Conservation (phyloP, 1,140 invertebrate genomes). For the Oreohelix idahoensis region DNA sequence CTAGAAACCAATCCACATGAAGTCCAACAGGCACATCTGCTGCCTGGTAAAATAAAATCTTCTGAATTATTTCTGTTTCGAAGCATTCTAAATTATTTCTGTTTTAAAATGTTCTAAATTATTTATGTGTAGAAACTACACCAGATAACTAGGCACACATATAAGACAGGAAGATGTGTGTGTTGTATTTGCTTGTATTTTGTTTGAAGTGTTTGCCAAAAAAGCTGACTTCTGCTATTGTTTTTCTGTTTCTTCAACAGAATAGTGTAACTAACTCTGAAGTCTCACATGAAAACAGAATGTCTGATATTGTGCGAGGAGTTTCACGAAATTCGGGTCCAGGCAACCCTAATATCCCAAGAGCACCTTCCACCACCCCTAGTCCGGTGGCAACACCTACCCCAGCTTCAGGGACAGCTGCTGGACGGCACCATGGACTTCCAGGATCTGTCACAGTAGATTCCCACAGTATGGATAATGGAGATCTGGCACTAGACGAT, state of each 20-base stretch:
- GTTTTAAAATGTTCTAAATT: too few species aligned
- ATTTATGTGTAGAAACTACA: too few species aligned
- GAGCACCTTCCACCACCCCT: constrained; percentile 7
- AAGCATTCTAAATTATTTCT: too few species aligned
- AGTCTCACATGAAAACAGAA: constrained; percentile 9
- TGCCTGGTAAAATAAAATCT: too few species aligned
- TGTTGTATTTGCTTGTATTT: too few species aligned
- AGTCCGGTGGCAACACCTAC: constrained; percentile 29
- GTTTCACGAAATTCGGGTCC: background rate
- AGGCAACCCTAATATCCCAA: background rate
- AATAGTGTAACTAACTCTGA: constrained; percentile 25
- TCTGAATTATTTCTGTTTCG: too few species aligned
- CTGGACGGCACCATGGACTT: background rate
- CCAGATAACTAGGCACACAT: too few species aligned
- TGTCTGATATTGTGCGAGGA: constrained; percentile 33
- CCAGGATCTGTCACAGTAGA: background rate
- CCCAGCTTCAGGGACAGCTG: background rate
- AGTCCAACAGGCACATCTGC: too few species aligned
- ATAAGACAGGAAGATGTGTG: too few species aligned
- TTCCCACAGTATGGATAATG: background rate
- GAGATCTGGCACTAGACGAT: constrained; percentile 2
- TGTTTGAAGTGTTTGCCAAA: too few species aligned
- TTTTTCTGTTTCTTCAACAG: constrained; percentile 1
- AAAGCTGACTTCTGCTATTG: too few species aligned
- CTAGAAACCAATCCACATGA: too few species aligned